Evolutionary conservation across 2,888 invertebrate species (phyloP), one percentile per base, ranked within the genome.

Genomic region (Perithous albicinctus): DNA sequence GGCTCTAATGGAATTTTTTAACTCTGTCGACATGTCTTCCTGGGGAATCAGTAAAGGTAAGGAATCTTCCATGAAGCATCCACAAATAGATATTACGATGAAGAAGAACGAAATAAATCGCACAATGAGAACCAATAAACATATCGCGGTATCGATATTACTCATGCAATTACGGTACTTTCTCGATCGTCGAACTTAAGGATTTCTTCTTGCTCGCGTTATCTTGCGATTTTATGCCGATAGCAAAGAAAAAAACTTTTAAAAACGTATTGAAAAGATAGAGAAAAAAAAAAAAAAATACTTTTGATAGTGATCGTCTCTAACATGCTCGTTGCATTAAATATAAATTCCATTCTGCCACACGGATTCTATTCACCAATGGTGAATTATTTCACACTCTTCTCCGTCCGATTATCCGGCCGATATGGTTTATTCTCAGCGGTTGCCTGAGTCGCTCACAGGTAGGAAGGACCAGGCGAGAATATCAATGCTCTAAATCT

Each of bases 51-150:
- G 88, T 86, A 89, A 87, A 87, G 85, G 83, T 87, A 86, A 90
- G 86, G 86, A 85, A 90, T 90, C 91, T 90, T 91, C 90, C 88
- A 89, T 90, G 90, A 89, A 88, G 89, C 78, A 85, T 87, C 84
- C 85, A 83, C 72, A 80, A 78, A 78, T 84, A 76, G 77, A 74
- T 80, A 70, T 83, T 80, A 76, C 75, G 81, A 80, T 70, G 80
- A 43, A 64, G 75, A n/a, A 67, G 51, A 80, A 80, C 75, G 79
- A 79, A 78, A 80, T 75, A 72, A 81, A 80, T 72, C 70, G 77
- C 41, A 83, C 70, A 74, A 73, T 20, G 75, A 78, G 32, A 73
- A 75, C 61, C 51, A 67, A 56, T 46, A 35, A n/a, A 64, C 23
- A 48, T 5, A 51, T 23, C 78, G 61, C 81, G 76, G 46, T 46